Conservation (phyloP, 1,140 invertebrate genomes). For the Druon quercuslanigerum region DNA sequence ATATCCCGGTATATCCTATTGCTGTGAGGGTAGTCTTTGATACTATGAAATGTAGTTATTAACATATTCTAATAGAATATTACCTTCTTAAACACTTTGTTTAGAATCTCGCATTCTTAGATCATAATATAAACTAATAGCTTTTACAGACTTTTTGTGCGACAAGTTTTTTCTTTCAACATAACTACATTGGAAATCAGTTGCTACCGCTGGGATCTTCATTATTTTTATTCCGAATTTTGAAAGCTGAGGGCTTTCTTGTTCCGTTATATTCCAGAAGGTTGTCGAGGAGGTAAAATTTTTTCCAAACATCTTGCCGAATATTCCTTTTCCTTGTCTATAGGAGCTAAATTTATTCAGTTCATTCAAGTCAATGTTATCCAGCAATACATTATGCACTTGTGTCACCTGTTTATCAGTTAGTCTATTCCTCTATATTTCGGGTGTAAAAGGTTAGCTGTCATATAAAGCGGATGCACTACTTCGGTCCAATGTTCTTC, state of each 20-base stretch:
- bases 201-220: background rate
- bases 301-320: background rate
- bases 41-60: too few relatives aligned
- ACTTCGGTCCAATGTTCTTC: too few relatives aligned
- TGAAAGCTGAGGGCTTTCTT: background rate
- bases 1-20: too few relatives aligned
- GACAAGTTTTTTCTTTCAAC: background rate
- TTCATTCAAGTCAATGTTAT: background rate
- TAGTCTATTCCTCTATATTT: background rate
- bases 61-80: too few relatives aligned
- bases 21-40: too few relatives aligned
- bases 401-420: background rate
- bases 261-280: background rate
- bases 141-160: background rate
- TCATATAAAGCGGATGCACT: background rate
- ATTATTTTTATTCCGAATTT: background rate
- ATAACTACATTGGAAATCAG: background rate
- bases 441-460: background rate
- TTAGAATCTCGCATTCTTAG: background rate
- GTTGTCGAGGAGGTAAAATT: background rate
- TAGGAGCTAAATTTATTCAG: background rate
- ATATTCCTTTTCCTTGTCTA: background rate
- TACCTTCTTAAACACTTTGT: background rate
- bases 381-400: background rate
- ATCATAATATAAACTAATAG: conserved; percentile 4